These are phyloP conservation scores for Dolichopus griseipennis DNA, from an alignment of 2,888 invertebrate species.

Conservation along the genomic window DNA sequence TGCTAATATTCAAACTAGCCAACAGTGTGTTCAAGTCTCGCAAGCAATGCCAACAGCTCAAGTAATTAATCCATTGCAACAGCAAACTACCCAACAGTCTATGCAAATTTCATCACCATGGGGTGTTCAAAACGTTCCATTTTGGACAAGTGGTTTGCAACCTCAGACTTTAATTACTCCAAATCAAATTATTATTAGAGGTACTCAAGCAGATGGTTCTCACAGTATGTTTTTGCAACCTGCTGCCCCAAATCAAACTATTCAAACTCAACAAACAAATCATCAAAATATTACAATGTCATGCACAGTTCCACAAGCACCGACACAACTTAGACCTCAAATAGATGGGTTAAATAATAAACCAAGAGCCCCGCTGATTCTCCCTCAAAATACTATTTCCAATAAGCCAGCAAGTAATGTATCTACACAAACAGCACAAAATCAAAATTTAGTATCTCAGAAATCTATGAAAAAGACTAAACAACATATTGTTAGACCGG, in stretches of 20 bases:
- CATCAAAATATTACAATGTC: conserved; percentile 43
- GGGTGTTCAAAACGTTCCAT: conserved; percentile 61
- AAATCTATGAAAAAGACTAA: conserved; percentile 63
- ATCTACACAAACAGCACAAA: conserved; percentile 66
- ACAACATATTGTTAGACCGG: conserved; percentile 58
- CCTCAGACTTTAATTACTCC: conserved; percentile 61
- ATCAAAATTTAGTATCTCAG: conserved; percentile 41
- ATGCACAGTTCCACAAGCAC: conserved; percentile 38
- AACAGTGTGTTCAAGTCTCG: conserved; percentile 65
- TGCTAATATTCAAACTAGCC: conserved; percentile 46
- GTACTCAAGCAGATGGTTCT: conserved; percentile 64
- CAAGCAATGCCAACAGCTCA: conserved; percentile 65
- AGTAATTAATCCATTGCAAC: conserved; percentile 64
- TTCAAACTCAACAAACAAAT: conserved; percentile 56
- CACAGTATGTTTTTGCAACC: conserved; percentile 75
- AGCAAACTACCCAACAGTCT: conserved; percentile 52
- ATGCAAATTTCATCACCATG: conserved; percentile 74
- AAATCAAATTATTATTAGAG: conserved; percentile 69
- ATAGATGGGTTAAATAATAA: conserved; percentile 44
- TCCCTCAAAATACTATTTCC: conserved; percentile 51
- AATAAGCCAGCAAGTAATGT: conserved; percentile 73
- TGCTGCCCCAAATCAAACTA: conserved; percentile 45
- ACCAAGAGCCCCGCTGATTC: conserved; percentile 45
- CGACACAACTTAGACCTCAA: conserved; percentile 46
- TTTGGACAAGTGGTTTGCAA: conserved; percentile 64